Percentiles rank a stretch among this genome's conserved stretches.
Conservation (phyloP, 2,797 vertebrate genomes). For the Enteromius mattozi region DNA sequence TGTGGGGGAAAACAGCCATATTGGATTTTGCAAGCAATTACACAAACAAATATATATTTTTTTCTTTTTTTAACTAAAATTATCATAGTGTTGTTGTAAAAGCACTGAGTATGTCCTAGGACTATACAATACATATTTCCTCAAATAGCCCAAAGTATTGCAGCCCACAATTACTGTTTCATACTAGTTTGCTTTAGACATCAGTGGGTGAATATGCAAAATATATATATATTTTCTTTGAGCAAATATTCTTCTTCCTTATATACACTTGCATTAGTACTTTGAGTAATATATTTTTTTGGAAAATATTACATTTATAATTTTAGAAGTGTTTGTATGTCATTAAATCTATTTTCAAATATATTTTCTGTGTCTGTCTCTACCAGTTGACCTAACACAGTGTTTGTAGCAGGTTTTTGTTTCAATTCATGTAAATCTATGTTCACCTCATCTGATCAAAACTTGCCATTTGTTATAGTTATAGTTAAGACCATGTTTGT, state of each 20-base stretch:
- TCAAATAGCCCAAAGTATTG: slow-evolving; percentile 21
- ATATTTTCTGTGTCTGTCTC: slow-evolving; percentile 13
- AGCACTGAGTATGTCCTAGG: slow-evolving; percentile 23
- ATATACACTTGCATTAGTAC: slow-evolving; percentile 67
- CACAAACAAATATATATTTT: neutral
- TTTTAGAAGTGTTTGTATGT: slow-evolving; percentile 62
- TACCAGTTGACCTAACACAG: slow-evolving; percentile 66
- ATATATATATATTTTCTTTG: slow-evolving; percentile 22
- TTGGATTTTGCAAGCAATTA: neutral
- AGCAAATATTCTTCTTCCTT: slow-evolving; percentile 51
- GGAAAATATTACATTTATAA: slow-evolving; percentile 76
- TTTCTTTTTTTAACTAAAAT: neutral
- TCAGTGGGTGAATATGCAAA: slow-evolving; percentile 55
- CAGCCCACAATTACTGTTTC: slow-evolving; percentile 10
- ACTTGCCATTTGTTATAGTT: neutral
- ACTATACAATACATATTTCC: neutral
- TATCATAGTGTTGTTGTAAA: slow-evolving; percentile 16
- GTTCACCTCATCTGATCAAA: neutral
- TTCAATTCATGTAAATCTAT: neutral
- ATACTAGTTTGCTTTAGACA: slow-evolving; percentile 26
- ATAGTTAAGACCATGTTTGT: neutral
- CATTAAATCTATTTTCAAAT: slow-evolving; percentile 63
- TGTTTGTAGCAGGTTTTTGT: neutral
- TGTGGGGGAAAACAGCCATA: neutral
- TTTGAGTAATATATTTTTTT: slow-evolving; percentile 83